These are phyloP conservation scores for Peromyscus maniculatus DNA, from an alignment of 2,113 vertebrate species.

Conservation along the genomic window DNA sequence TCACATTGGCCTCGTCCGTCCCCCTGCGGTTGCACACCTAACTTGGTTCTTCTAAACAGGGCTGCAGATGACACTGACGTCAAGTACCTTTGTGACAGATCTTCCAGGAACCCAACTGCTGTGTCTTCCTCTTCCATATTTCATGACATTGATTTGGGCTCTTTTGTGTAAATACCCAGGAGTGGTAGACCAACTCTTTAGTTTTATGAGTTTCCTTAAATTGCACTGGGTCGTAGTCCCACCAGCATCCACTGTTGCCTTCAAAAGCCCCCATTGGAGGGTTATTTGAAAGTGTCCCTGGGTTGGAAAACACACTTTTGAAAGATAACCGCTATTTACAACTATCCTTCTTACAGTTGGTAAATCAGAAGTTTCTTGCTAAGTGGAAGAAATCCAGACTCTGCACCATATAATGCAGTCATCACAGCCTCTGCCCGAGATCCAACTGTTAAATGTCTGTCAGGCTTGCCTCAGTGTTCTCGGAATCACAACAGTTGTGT, in stretches of 20 bases:
- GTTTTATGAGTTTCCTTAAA: not conserved
- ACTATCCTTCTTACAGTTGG: not conserved
- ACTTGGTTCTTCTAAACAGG: not conserved
- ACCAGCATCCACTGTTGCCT: not conserved
- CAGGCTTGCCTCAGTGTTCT: not conserved
- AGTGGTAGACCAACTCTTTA: no score
- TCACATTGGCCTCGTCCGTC: not conserved
- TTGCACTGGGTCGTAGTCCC: not conserved
- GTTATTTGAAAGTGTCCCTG: not conserved
- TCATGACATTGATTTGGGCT: not conserved
- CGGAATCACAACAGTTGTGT: not conserved
- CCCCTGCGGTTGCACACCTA: not conserved
- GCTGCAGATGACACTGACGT: not conserved
- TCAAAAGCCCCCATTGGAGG: not conserved
- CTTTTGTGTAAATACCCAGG: not conserved
- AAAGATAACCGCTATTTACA: no score
- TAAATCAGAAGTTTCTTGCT: no score
- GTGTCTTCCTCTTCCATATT: not conserved
- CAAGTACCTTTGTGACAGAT: not conserved
- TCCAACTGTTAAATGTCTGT: not conserved
- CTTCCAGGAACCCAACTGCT: not conserved
- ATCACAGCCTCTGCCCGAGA: rapidly evolving
- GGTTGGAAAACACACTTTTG: not conserved
- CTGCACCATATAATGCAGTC: rapidly evolving
- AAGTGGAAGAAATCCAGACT: rapidly evolving